These are phyloP conservation scores for Drosophila suboccidentalis DNA, from an alignment of 2,888 invertebrate genomes.

Conservation along the genomic window DNA sequence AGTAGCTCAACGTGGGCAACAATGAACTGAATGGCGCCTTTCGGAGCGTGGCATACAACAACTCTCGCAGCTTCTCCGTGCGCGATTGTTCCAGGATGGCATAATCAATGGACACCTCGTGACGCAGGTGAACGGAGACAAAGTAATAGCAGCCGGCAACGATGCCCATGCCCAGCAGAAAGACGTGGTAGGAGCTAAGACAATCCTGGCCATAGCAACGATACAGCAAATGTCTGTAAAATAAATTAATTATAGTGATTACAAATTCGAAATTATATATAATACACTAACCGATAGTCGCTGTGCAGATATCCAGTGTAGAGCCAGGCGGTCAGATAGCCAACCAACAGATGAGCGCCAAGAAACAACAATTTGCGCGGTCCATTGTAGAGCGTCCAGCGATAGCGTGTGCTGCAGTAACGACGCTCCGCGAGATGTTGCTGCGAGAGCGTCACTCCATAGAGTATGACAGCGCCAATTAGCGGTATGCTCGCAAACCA, in stretches of 20 bases:
- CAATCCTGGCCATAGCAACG: constrained; percentile 85
- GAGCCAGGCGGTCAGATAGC: constrained; percentile 89
- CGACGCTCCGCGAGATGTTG: constrained; percentile 88
- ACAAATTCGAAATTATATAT: neutral
- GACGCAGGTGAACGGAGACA: constrained; percentile 65
- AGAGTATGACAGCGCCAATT: constrained; percentile 88
- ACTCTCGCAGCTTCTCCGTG: constrained; percentile 88
- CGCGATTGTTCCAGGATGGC: constrained; percentile 87
- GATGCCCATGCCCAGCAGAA: constrained; percentile 89
- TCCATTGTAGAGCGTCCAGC: constrained; percentile 88
- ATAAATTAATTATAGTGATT: neutral
- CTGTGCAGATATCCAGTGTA: constrained; percentile 89
- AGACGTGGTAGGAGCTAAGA: constrained; percentile 89
- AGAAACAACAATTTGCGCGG: constrained; percentile 87
- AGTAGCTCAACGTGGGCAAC: constrained; percentile 88
- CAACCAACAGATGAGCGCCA: constrained; percentile 88
- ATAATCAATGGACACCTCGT: constrained; percentile 87
- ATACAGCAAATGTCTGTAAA: constrained; percentile 59
- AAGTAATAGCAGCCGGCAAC: constrained; percentile 88
- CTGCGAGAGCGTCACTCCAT: constrained; percentile 90
- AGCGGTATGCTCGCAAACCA: constrained; percentile 89
- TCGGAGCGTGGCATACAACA: constrained; percentile 88
- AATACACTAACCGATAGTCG: constrained; percentile 86
- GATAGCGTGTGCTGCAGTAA: constrained; percentile 89
- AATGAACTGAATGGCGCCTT: constrained; percentile 88